Evolutionary conservation across 2,797 vertebrate genomes (phyloP).

Genomic region (Microhierax caerulescens): DNA sequence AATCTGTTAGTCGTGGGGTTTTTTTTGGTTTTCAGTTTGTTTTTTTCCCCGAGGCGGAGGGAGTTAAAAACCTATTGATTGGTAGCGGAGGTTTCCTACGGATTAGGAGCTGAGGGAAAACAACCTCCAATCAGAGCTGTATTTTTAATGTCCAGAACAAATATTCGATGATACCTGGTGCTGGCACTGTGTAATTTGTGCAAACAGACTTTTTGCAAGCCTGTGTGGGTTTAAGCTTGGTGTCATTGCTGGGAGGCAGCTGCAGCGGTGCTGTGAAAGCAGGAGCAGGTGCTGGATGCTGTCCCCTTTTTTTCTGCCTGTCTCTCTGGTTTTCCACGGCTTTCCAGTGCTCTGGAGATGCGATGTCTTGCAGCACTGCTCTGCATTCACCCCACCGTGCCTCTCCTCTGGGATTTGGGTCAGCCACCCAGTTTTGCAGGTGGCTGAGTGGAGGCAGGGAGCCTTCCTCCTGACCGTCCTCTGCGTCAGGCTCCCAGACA

Average conservation of each 20-base stretch:
- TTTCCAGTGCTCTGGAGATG: accelerated
- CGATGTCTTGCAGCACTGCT: accelerated
- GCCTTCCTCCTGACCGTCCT: background rate
- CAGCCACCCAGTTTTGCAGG: accelerated
- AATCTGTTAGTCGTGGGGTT: background rate
- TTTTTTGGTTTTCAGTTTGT: background rate
- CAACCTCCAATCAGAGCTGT: background rate
- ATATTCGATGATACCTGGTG: background rate
- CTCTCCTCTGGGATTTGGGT: background rate
- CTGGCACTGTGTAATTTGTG: background rate
- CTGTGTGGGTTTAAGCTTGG: background rate
- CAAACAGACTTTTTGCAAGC: background rate
- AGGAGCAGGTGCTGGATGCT: background rate
- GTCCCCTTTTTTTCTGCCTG: background rate
- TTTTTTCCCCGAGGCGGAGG: background rate
- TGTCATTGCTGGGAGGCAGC: accelerated
- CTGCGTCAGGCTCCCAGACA: background rate
- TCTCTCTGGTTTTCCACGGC: background rate
- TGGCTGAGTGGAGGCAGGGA: background rate
- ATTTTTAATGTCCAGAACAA: background rate
- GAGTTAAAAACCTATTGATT: background rate
- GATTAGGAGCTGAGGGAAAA: background rate
- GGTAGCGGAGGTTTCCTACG: background rate
- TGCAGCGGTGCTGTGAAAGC: background rate
- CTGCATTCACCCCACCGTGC: accelerated